A percentile compares a stretch with the other conserved stretches of the same genome.
Conservation (phyloP, 2,888 invertebrate genomes). For the Cryptus viduatorius region DNA sequence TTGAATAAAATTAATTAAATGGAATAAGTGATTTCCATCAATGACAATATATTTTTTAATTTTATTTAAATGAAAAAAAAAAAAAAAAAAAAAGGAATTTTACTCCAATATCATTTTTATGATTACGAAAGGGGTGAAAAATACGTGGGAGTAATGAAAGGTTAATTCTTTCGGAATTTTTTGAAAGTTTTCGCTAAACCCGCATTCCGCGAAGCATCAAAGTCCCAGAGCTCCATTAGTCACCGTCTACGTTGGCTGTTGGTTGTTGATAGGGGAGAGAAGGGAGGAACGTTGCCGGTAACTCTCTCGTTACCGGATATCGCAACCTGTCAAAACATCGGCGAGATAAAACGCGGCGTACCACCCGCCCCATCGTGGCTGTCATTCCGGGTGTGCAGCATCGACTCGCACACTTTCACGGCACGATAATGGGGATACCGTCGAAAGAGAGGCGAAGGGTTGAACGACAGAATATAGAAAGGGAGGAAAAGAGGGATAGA, state of each 20-base stretch:
- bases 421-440: constrained; percentile 41
- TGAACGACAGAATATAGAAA: background rate
- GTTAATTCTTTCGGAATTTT: constrained; percentile 31
- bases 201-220: constrained; percentile 44
- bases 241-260: constrained; percentile 49
- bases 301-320: constrained; percentile 66
- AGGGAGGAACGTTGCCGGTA: constrained; percentile 11
- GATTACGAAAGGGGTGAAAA: background rate
- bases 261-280: constrained; percentile 14
- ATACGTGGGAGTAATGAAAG: constrained; percentile 12
- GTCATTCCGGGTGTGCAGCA: constrained; percentile 13
- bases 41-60: too few relatives aligned
- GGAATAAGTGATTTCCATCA: too few relatives aligned
- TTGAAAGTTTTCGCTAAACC: constrained; percentile 28
- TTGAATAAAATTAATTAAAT: too few relatives aligned
- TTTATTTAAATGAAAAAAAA: background rate
- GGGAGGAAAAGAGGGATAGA: constrained; percentile 11
- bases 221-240: constrained; percentile 58
- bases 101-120: background rate
- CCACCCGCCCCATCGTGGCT: background rate
- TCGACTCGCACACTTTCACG: constrained; percentile 29
- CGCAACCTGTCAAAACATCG: constrained; percentile 69
- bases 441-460: constrained; percentile 21
- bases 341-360: constrained; percentile 62
- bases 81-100: background rate